These are phyloP conservation scores for Melinaea menophilus DNA, from an alignment of 2,888 invertebrate species.

Conservation along the genomic window DNA sequence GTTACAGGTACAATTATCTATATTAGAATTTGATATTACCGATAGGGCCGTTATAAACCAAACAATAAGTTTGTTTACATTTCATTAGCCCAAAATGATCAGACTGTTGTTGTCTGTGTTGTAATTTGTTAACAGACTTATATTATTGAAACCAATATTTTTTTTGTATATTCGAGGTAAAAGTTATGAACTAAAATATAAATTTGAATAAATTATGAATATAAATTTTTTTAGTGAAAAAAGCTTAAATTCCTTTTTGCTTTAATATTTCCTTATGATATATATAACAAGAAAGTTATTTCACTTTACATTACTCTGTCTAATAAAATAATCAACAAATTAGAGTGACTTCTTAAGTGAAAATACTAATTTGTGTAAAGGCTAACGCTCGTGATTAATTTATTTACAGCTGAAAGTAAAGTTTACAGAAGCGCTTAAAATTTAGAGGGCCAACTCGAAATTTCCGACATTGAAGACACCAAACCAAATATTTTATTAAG, in stretches of 20 bases:
- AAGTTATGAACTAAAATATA: too few relatives aligned
- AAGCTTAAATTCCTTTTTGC: too few relatives aligned
- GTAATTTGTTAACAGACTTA: not conserved
- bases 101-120: not conserved
- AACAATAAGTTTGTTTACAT: slow-evolving; percentile 2
- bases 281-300: not conserved
- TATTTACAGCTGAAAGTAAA: slow-evolving; percentile 12
- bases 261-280: too few relatives aligned
- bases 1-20: not conserved
- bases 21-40: not conserved
- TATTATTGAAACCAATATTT: not conserved
- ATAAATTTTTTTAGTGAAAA: too few relatives aligned
- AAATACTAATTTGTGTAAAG: slow-evolving; percentile 3
- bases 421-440: slow-evolving; percentile 13
- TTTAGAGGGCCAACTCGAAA: slow-evolving; percentile 17
- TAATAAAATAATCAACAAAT: not conserved
- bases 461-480: slow-evolving; percentile 21
- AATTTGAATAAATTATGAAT: too few relatives aligned
- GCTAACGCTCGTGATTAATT: slow-evolving; percentile 5
- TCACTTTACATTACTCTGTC: not conserved
- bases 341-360: not conserved
- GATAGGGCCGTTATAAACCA: not conserved
- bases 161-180: too few relatives aligned
- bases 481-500: slow-evolving; percentile 59
- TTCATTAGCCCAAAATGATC: slow-evolving; percentile 8